Evolutionary conservation across 2,113 vertebrate species (phyloP), one percentile per base, ranked within the genome.

Genomic region (Pipa parva): DNA sequence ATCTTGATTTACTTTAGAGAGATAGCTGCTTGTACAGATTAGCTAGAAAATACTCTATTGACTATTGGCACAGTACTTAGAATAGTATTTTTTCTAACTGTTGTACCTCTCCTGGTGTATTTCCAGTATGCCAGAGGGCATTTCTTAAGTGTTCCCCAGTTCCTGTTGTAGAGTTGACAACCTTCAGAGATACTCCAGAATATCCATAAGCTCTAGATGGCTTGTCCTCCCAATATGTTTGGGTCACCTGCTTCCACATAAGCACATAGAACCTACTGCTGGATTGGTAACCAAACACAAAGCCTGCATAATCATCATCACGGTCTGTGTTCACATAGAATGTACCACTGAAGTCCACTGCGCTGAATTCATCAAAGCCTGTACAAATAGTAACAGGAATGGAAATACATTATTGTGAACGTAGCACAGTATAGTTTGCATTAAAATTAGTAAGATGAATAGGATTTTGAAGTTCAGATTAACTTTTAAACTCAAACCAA

Each of bases 231-330:
- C 97, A 99, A 78, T 98, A 99, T 1, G 95, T 99, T 87, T 99
- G 97, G 2, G 97, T 98, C 72, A 97, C 94, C 80, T 98, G 95
- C 77, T 99, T 98, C 97, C 97, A 99, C 97, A 99, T 99, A 6
- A 97, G 88, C 31, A 97, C 97, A 0, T 99, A 99, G 76, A 99
- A 99, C 2, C 94, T 92, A 37, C 89, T 92, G 71, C 95, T 98
- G 8, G 97, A 99, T 84, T 99, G 97, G 81, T 97, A 99, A 73
- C 94, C 92, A 4, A 98, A 99, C 50, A 99, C 96, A 63, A 98
- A 99, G 61, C 96, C 96, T 0, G 97, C 97, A 0, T 98, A 99
- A 82, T 99, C 97, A 0, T 99, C 97, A 1, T 99, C 97, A 1
- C 95, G 87, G 75, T 99, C 97, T 0, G 97, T 99, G 80, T 99